These are phyloP conservation scores for Microplitis demolitor DNA, from an alignment of 1,140 invertebrate species.

Conservation along the genomic window DNA sequence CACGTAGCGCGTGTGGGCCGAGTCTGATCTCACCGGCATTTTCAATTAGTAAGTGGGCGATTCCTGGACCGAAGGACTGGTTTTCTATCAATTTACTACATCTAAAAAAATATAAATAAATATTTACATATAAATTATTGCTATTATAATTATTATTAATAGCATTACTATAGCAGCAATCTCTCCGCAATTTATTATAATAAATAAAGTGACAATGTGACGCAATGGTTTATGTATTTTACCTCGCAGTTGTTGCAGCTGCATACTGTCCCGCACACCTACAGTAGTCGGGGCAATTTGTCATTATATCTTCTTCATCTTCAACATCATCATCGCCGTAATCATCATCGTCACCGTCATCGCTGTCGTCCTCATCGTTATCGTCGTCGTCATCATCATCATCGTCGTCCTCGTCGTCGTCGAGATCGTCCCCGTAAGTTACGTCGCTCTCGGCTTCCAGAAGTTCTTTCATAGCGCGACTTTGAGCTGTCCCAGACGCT, in stretches of 20 bases:
- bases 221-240: slow-evolving; percentile 35
- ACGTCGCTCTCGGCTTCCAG: slow-evolving; percentile 42
- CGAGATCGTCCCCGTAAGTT: slow-evolving; percentile 36
- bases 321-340: slow-evolving; percentile 41
- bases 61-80: slow-evolving; percentile 47
- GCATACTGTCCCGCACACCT: slow-evolving; percentile 56
- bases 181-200: slow-evolving; percentile 33
- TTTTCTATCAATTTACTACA: slow-evolving; percentile 51
- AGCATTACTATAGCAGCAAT: neutral
- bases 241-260: slow-evolving; percentile 57
- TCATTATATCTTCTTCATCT: slow-evolving; percentile 47
- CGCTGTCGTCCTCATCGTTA: slow-evolving; percentile 43
- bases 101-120: slow-evolving; percentile 16
- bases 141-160: slow-evolving; percentile 39
- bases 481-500: slow-evolving; percentile 14
- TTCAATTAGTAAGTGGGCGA: slow-evolving; percentile 49
- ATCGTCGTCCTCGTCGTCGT: slow-evolving; percentile 40
- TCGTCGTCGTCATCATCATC: slow-evolving; percentile 42
- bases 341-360: slow-evolving; percentile 41
- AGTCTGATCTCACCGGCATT: slow-evolving; percentile 46
- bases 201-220: slow-evolving; percentile 36
- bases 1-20: slow-evolving; percentile 46
- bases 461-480: slow-evolving; percentile 39
- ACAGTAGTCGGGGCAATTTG: slow-evolving; percentile 48
- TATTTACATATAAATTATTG: slow-evolving; percentile 6